Evolutionary conservation across 2,888 invertebrate species (phyloP), one percentile per base, ranked within the genome.

Genomic region (Caenorhabditis afra): DNA sequence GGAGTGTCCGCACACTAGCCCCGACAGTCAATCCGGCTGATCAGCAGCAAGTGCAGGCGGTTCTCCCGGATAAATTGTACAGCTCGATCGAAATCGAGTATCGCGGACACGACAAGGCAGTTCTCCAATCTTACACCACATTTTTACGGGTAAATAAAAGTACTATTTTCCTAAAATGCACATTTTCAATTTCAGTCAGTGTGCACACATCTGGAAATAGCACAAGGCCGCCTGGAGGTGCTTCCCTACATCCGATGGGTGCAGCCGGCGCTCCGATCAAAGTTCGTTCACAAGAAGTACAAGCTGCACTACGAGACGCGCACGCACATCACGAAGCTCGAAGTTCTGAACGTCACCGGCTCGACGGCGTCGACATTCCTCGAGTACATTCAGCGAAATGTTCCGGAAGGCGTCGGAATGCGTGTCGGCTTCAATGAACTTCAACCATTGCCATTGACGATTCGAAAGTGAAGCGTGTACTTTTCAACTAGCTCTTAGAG

Each of bases 331-430:
- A 93, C 94, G 79, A 94, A 94, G 88, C 81, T 85, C 65, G 82
- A 82, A 92, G 97, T 89, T 35, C 93, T 94, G 87, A 93, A 94
- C 87, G 90, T 99, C 12, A 99, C 99, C 0, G 96, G 96, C 0
- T 97, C 97, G 3, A 99, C 98, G 12, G 94, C 96, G 57, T 95
- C 95, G 84, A 97, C 98, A 11, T 95, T 95, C 90, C 91, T 99
- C 64, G 99, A 99, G 92, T 99, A 99, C 91, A 93, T 97, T 74
- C 94, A 99, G 91, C 93, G 98, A 87, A 98, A 98, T 92, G 92
- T 99, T 66, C 99, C 99, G 0, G 99, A 99, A 93, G 98, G 98
- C 45, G 95, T 98, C 82, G 95, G 95, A 3, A 93, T 99, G 91
- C 96, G 96, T 92, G 91, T 92, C 50, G 85, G 86, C 10, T 89